phyloP scores from a whole-genome alignment of 2,113 vertebrate species.

The Callithrix jacchus region DNA sequence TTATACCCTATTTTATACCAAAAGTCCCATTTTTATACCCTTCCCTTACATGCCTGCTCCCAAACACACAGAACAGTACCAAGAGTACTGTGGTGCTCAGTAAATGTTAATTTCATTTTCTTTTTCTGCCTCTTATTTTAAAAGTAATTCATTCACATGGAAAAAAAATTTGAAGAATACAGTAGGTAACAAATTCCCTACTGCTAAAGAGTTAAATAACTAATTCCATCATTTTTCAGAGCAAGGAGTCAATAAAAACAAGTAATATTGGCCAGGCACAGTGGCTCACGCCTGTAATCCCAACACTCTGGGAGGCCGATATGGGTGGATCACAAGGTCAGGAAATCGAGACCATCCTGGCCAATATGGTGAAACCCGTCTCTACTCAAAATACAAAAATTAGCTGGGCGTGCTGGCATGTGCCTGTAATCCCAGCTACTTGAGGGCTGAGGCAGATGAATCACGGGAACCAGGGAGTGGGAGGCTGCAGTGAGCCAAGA shows the following conservation, averaged over 20 bases:
- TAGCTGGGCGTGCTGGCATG: too few relatives aligned
- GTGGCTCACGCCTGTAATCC: too few relatives aligned
- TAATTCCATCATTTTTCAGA: constrained; percentile 31
- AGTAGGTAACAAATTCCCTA: neutral
- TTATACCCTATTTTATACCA: neutral
- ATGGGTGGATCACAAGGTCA: too few relatives aligned
- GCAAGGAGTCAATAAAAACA: neutral
- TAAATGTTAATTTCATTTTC: constrained; percentile 1
- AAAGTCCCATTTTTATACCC: neutral
- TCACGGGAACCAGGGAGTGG: too few relatives aligned
- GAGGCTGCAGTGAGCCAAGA: too few relatives aligned
- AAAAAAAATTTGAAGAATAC: neutral
- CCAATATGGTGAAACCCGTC: too few relatives aligned
- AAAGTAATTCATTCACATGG: neutral
- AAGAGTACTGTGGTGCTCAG: neutral
- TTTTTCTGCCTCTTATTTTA: constrained; percentile 32
- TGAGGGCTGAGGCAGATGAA: too few relatives aligned
- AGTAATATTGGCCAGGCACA: neutral
- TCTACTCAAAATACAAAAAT: too few relatives aligned
- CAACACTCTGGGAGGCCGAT: too few relatives aligned
- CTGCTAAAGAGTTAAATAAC: neutral
- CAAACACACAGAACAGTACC: neutral
- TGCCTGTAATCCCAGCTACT: too few relatives aligned
- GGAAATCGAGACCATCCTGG: too few relatives aligned
- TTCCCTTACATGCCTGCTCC: neutral